Conservation (phyloP, 2,113 vertebrate species). For the Caranx ignobilis region DNA sequence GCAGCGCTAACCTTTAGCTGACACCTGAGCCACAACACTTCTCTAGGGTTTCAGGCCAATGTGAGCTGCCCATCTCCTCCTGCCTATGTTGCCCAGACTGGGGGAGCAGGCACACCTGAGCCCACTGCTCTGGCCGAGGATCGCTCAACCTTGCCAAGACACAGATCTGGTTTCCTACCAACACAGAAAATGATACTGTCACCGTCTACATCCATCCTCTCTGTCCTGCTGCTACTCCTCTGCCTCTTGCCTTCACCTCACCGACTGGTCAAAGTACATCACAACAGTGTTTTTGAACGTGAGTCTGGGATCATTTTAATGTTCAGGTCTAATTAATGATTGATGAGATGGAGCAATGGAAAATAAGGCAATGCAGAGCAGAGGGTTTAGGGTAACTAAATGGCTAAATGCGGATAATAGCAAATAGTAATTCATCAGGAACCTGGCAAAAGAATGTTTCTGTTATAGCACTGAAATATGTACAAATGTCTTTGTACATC, state of each 20-base stretch:
- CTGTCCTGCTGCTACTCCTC: slow-evolving; percentile 57
- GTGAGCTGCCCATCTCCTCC: slow-evolving; percentile 68
- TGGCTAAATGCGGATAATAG: neutral
- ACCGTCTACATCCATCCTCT: slow-evolving; percentile 45
- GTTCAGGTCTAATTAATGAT: slow-evolving; percentile 36
- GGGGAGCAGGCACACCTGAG: slow-evolving; percentile 77
- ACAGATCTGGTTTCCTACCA: slow-evolving; percentile 78
- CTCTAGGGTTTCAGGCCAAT: slow-evolving; percentile 79
- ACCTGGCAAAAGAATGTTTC: neutral
- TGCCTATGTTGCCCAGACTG: slow-evolving; percentile 51
- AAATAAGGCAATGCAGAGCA: neutral
- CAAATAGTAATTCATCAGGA: neutral
- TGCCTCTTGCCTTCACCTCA: slow-evolving; percentile 41
- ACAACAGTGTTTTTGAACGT: slow-evolving; percentile 24
- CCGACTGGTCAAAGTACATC: slow-evolving; percentile 26
- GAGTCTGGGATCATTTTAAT: slow-evolving; percentile 32
- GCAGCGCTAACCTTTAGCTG: slow-evolving; percentile 72
- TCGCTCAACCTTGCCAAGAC: slow-evolving; percentile 72
- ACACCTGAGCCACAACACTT: slow-evolving; percentile 71
- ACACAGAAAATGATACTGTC: slow-evolving; percentile 71
- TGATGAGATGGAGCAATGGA: slow-evolving; percentile 25
- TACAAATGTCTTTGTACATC: neutral
- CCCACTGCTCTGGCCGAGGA: slow-evolving; percentile 64
- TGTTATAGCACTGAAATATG: neutral
- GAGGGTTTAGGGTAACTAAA: slow-evolving; percentile 2